A percentile compares a stretch with the other conserved stretches of the same genome.
Conservation (phyloP, 2,888 invertebrate genomes). For the Spicauda simplicius region DNA sequence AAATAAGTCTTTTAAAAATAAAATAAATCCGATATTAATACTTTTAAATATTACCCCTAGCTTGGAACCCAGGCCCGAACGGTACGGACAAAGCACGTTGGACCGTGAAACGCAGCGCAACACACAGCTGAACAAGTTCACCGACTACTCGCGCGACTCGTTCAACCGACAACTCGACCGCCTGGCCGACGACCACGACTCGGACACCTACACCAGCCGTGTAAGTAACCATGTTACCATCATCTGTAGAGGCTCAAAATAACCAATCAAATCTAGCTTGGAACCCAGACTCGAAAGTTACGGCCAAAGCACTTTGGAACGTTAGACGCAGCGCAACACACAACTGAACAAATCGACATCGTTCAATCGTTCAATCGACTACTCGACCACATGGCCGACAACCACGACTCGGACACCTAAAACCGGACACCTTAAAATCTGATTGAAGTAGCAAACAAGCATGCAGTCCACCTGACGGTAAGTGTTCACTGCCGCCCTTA, state of each 20-base stretch:
- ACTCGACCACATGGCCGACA: conserved; percentile 75
- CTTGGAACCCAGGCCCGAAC: conserved; percentile 32
- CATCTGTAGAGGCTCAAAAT: too few species aligned
- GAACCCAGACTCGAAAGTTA: conserved; percentile 32
- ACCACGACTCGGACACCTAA: conserved; percentile 74
- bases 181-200: conserved; percentile 73
- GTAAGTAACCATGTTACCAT: too few species aligned
- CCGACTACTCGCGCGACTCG: conserved; percentile 69
- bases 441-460: too few species aligned
- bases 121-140: conserved; percentile 85
- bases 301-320: conserved; percentile 78
- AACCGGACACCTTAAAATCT: too few species aligned
- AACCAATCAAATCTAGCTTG: too few species aligned
- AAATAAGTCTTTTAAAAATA: too few species aligned
- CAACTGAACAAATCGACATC: conserved; percentile 83
- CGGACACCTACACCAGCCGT: conserved; percentile 72
- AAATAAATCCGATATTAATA: too few species aligned
- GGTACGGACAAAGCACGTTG: conserved; percentile 66
- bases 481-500: too few species aligned
- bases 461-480: too few species aligned
- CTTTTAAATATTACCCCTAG: background rate
- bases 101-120: conserved; percentile 87
- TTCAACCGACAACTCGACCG: conserved; percentile 77
- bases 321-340: conserved; percentile 86
- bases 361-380: conserved; percentile 75